Percentiles rank a stretch among this genome's conserved stretches.
phyloP scores from a whole-genome alignment of 30 jellyfish, hydroid and myxozoan species.

The Aurelia sp. region DNA sequence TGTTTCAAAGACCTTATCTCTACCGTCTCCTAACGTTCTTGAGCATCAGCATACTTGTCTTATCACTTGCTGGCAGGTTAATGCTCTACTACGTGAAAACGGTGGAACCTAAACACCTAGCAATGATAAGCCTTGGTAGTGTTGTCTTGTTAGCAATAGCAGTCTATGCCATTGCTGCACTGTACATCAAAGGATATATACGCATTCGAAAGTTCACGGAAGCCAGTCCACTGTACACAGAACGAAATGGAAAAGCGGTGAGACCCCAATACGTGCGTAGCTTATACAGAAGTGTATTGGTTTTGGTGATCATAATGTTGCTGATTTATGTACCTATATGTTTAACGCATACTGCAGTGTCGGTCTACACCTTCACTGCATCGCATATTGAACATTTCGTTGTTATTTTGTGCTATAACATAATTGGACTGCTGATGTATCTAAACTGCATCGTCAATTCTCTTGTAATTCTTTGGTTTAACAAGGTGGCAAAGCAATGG shows the following conservation, averaged over 20 bases:
- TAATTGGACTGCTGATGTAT: not conserved
- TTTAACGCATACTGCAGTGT: not conserved
- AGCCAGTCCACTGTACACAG: constrained; percentile 15
- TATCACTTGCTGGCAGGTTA: too few relatives aligned
- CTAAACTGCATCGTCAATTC: not conserved
- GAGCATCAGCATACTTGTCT: too few relatives aligned
- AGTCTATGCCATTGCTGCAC: not conserved
- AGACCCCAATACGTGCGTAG: not conserved
- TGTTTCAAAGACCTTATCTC: too few relatives aligned
- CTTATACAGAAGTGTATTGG: too few relatives aligned
- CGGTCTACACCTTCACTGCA: not conserved
- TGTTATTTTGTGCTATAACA: not conserved
- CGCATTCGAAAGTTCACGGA: not conserved
- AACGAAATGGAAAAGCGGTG: too few relatives aligned
- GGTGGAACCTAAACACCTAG: too few relatives aligned
- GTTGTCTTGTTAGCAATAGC: too few relatives aligned
- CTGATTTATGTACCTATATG: not conserved
- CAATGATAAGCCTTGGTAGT: too few relatives aligned
- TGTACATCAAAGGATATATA: constrained; percentile 10
- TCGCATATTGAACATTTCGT: too few relatives aligned
- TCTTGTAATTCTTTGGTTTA: not conserved
- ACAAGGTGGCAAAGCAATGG: constrained; percentile 3
- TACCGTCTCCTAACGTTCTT: too few relatives aligned
- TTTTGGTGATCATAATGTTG: not conserved
- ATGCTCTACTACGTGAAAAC: too few relatives aligned